Base-by-base conservation (phyloP, 2,888 invertebrate genomes). In the Kryphioiulus occultus region DNA sequence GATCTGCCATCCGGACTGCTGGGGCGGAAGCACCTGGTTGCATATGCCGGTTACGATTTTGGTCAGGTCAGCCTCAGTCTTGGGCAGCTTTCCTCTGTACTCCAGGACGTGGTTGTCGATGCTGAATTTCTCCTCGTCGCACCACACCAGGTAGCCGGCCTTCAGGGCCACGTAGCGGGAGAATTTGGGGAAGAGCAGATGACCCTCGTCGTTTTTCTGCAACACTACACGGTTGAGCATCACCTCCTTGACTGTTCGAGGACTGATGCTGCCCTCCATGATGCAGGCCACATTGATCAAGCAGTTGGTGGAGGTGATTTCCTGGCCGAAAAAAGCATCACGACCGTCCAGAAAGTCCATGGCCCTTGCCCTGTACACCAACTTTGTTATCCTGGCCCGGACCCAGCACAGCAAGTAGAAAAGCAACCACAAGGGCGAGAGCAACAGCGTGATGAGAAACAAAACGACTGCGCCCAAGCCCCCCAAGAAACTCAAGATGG, bases 151-250 rank as follows among this genome's bases (percentile, higher is more conserved):
- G 35, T 86, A 86, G 7, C 35, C 86, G 3, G 30, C 86, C 22
- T 30, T 17, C 19, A 86, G 17, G 12, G 26, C n/a, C 22, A 86
- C 44, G 53, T 26, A 86, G 17, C 53, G 35, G 4, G 53, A 47
- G 22, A 86, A 86, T 26, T 86, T 86, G 30, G 86, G 86, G 42
- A 86, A 86, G 12, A 59, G n/a, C 35, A 44, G 86, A 0, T 30
- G 35, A 5, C 59, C 30, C n/a, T 86, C 9, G 44, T 86, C 53
- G 22, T 86, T 30, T 26, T 47, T 47, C 12, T 47, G 15, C 32
- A 42, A 19, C 26, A 86, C 44, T 3, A 86, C 30, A 15, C 53
- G 44, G 26, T 86, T 59, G 3, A 86, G 53, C 35, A 86, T 53
- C 53, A 86, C 26, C 3, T 86, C 86, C 26, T 59, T 86, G 53